Evolutionary conservation across 2,797 vertebrate genomes (phyloP), one percentile per base, ranked within the genome.

Genomic region (Atherinosoma microstoma): DNA sequence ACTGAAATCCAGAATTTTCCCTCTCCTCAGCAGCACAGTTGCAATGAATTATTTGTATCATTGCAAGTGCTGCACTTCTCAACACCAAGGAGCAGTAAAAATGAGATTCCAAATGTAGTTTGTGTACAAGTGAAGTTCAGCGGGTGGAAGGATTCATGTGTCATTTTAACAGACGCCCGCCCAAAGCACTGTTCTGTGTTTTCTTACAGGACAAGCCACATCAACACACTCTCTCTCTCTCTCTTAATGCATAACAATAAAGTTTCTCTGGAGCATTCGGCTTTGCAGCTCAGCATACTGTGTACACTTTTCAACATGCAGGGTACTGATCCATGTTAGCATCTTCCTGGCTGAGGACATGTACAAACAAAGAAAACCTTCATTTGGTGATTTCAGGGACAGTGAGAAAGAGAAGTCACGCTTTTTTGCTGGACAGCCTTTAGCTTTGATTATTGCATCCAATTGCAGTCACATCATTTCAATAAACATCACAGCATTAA

Each of bases 1-100:
- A 62, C 75, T 73, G 72, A 63, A n/a, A 61, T 60, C 38, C 58
- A 53, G 61, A 76, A 49, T 80, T 53, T 15, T 40, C 60, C 24
- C 63, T 5, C 2, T 67, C 45, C 29, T 35, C n/a, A 29, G 51
- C 18, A 30, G 42, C 42, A 34, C 36, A 60, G 29, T 57, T 76
- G 58, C 47, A 51, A 61, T 69, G n/a, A 47, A 57, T 69, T 70
- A 60, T 71, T 57, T 67, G 30, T 49, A 34, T 54, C 42, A 67
- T 72, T 68, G 75, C 64, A 76, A 74, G 27, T 36, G 24, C 58
- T 59, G 22, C 38, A 64, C 54, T 67, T 71, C 67, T 65, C 20
- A 59, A 70, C 68, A 45, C 70, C 70, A 70, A 61, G 38, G 34
- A 73, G 45, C 49, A 18, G 18, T 29, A 59, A 69, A 58, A 35